Evolutionary conservation across 2,888 invertebrate genomes (phyloP), one percentile per base, ranked within the genome.

Genomic region (Diadromus collaris): DNA sequence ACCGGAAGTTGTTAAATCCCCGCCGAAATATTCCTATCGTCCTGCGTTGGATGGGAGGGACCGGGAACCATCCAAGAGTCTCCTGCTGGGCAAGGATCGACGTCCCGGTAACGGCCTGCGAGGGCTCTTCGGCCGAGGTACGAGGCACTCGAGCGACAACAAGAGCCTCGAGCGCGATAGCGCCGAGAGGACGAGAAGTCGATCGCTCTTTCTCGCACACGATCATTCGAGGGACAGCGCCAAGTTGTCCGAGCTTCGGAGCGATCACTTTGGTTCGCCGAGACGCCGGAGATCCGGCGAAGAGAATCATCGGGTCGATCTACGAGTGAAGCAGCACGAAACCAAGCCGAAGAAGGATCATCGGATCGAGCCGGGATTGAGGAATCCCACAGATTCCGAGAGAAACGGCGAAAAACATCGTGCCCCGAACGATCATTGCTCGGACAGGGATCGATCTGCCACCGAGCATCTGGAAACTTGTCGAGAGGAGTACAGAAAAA

Each of bases 131-230:
- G 63, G 75, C 7, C 78, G 78, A 5, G 76, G 63, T 2, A 70
- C 77, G 24, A 70, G 67, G 32, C 48, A 78, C 10, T 76, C 80
- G 46, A 56, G 60, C 19, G 79, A 71, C 16, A 76, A 72, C 19
- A 81, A 75, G 29, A 73, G 51, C 34, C 68, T 65, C 19, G 82
- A 83, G n/a, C 69, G 75, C 16, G 75, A 78, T 21, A 71, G 48
- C 19, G 76, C 80, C 41, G 84, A 81, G 27, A 74, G 83, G 21
- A 84, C 80, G 63, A 73, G 83, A n/a, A 84, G 84, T 67, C 83
- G 81, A 27, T 84, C 85, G 16, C 80, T 84, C 2, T 84, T 85
- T 61, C 67, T 78, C 7, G 80, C 80, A 27, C 78, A 78, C 61
- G 79, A 84, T 46, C 79, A 79, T 32, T 76, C 82, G 9, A 83